These are phyloP conservation scores for Aphelinus atriplicis DNA, from an alignment of 1,140 invertebrate genomes.

Conservation along the genomic window DNA sequence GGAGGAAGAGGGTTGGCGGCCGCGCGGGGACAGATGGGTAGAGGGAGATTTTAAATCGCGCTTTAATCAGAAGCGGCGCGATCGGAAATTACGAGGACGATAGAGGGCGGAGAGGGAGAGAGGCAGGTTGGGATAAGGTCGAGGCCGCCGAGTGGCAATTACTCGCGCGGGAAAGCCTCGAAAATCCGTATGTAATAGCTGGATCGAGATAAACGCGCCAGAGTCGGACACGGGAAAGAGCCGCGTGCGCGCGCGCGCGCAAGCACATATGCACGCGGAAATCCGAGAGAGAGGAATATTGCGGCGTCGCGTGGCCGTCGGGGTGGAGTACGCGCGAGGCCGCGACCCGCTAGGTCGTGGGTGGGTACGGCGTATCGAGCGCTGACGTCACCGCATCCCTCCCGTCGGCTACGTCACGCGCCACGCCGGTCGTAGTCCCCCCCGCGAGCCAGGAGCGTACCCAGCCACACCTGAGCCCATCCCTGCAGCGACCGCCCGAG, in stretches of 20 bases:
- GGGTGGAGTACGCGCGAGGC: too few relatives aligned
- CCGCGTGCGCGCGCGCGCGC: neutral
- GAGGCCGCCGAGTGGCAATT: too few relatives aligned
- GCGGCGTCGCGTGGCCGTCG: neutral
- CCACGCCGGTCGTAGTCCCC: neutral
- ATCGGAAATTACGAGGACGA: neutral
- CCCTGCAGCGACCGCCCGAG: too few relatives aligned
- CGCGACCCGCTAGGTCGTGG: neutral
- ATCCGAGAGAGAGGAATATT: neutral
- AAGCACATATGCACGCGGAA: neutral
- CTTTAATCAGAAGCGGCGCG: too few relatives aligned
- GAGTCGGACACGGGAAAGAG: slow-evolving; percentile 31
- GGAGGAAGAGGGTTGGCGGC: slow-evolving; percentile 13
- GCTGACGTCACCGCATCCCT: slow-evolving; percentile 53
- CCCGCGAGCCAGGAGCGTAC: slow-evolving; percentile 2
- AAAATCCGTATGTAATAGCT: too few relatives aligned
- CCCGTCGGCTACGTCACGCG: slow-evolving; percentile 37
- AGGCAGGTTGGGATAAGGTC: too few relatives aligned
- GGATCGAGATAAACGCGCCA: slow-evolving; percentile 14
- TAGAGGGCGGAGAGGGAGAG: too few relatives aligned
- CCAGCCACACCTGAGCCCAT: neutral
- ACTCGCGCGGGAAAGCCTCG: too few relatives aligned
- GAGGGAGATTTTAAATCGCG: neutral
- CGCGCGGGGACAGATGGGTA: slow-evolving; percentile 9
- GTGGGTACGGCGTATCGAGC: slow-evolving; percentile 55